phyloP scores from a whole-genome alignment of 2,797 vertebrate species.

The Dermochelys coriacea region DNA sequence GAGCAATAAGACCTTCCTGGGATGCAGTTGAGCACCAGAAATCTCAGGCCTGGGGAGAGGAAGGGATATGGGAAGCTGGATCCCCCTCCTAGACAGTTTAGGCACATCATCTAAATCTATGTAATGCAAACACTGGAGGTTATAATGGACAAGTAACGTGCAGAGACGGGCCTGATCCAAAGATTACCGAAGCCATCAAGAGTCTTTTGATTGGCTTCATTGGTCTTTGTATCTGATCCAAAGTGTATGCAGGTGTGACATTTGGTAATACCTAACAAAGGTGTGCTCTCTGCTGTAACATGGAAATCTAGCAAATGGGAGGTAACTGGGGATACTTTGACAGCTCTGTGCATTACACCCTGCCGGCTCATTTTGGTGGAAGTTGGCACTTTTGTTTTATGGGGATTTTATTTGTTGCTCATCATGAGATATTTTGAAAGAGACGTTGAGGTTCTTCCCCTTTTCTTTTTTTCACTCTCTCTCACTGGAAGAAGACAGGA shows the following conservation, averaged over 20 bases:
- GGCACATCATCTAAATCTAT: not conserved
- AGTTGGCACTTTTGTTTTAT: not conserved
- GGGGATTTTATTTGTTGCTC: not conserved
- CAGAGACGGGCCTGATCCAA: not conserved
- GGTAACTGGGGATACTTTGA: not conserved
- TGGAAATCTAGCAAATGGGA: not conserved
- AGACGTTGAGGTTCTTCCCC: not conserved
- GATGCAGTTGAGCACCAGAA: not conserved
- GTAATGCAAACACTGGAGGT: not conserved
- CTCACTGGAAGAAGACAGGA: constrained; percentile 38
- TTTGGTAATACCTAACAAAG: not conserved
- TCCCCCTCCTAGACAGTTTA: not conserved
- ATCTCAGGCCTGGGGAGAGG: not conserved
- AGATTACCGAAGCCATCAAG: not conserved
- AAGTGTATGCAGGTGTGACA: not conserved
- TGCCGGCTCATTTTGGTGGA: not conserved
- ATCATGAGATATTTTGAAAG: constrained; percentile 34
- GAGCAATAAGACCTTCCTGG: not conserved
- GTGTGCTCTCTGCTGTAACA: not conserved
- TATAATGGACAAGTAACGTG: not conserved
- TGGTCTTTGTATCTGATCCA: not conserved
- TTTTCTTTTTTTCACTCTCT: constrained; percentile 63
- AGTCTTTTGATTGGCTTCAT: not conserved
- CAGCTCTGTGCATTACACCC: not conserved
- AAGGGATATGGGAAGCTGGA: constrained; percentile 12